Evolutionary conservation across 1,140 invertebrate species (phyloP).

Genomic region (Philotrypesis tridentata): DNA sequence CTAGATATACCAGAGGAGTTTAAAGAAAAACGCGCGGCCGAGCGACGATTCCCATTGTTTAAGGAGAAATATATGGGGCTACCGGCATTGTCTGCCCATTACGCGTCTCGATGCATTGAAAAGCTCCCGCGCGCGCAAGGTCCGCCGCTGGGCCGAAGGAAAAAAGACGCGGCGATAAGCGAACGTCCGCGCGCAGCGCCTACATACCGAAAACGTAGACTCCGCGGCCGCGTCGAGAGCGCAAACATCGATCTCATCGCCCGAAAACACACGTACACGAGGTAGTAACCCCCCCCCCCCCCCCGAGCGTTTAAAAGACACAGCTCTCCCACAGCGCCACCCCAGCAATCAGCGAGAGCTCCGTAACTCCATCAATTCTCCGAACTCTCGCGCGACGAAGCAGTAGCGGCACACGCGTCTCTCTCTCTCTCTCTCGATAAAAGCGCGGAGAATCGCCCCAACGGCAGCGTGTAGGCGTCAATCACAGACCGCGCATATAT

Average conservation of each 20-base stretch:
- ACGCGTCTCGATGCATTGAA: slow-evolving; percentile 15
- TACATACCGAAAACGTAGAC: neutral
- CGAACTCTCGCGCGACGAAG: neutral
- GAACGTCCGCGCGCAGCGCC: neutral
- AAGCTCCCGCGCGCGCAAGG: neutral
- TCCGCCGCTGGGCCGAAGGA: neutral
- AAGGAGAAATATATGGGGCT: slow-evolving; percentile 40
- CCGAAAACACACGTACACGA: neutral
- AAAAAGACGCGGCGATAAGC: neutral
- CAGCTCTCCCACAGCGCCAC: neutral
- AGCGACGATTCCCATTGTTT: slow-evolving; percentile 45
- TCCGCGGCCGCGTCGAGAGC: neutral
- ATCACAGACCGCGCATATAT: slow-evolving; percentile 71
- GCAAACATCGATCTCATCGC: neutral
- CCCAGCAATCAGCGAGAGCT: slow-evolving; percentile 20
- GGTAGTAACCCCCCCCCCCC: too few relatives aligned
- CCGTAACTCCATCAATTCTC: neutral
- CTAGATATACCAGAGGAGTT: slow-evolving; percentile 53
- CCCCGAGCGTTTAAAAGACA: neutral
- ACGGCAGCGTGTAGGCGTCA: slow-evolving; percentile 69
- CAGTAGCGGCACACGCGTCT: neutral
- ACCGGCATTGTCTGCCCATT: slow-evolving; percentile 46
- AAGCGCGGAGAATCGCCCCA: slow-evolving; percentile 3
- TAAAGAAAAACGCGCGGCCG: slow-evolving; percentile 29
- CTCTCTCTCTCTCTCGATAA: neutral